Conservation (phyloP, 2,113 vertebrate genomes). For the Micromys minutus region DNA sequence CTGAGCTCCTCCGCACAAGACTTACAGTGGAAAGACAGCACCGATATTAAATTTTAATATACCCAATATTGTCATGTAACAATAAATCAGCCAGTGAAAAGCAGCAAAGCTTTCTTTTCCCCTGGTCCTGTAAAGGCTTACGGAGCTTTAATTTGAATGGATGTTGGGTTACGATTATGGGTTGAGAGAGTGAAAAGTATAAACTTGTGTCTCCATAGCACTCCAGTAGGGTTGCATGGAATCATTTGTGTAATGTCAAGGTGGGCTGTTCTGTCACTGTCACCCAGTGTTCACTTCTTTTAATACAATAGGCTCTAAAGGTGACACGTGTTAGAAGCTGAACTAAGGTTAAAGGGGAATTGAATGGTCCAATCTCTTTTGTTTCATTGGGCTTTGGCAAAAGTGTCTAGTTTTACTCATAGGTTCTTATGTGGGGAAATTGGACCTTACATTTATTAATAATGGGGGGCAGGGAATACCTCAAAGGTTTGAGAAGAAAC, state of each 20-base stretch:
- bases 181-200: constrained; percentile 60
- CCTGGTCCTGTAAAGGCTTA: constrained; percentile 71
- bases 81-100: constrained; percentile 83
- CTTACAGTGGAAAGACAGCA: constrained; percentile 79
- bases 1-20: constrained; percentile 78
- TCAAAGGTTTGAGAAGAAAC: not conserved
- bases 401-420: constrained; percentile 16
- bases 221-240: constrained; percentile 43
- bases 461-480: not conserved
- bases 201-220: constrained; percentile 70
- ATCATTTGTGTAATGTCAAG: constrained; percentile 68
- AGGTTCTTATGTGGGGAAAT: not conserved
- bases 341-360: constrained; percentile 76
- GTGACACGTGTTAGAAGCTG: constrained; percentile 73
- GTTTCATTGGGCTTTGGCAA: constrained; percentile 6
- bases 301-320: constrained; percentile 71
- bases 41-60: constrained; percentile 83
- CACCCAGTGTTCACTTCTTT: constrained; percentile 61
- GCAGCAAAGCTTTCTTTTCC: constrained; percentile 54
- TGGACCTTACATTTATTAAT: not conserved
- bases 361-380: constrained; percentile 48
- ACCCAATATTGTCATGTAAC: constrained; percentile 80
- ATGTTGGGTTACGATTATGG: constrained; percentile 75
- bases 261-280: constrained; percentile 53
- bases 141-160: constrained; percentile 79